Base-by-base conservation (phyloP, 2,113 vertebrate genomes). In the Boulengerochromis microlepis region DNA sequence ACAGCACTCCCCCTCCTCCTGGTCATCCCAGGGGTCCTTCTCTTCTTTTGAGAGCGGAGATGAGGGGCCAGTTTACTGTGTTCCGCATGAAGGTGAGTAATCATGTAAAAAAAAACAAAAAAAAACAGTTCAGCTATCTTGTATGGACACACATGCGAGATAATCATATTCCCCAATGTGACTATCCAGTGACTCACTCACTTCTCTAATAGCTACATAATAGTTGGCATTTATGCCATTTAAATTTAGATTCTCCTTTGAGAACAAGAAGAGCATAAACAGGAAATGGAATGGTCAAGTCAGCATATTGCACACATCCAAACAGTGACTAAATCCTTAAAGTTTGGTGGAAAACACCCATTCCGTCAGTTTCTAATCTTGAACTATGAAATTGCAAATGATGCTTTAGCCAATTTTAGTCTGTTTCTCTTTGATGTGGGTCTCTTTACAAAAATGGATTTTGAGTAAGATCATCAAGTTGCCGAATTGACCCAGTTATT, bases 21-120 rank as follows among this genome's bases (percentile, higher is more conserved):
- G 99, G 99, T 99, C 99, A 0, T 99, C 98, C 71, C 97, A 97
- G 0, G 98, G 97, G 87, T 99, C 98, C 64, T 99, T 99, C 95
- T 99, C 98, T 13, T 99, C 99, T 61, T 99, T 98, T 1, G 99
- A 99, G 94, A 99, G 98, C 18, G 98, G 96, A 0, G 98, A 99
- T 0, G 99, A 99, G 88, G 98, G 98, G 3, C 99, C 98, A 0
- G 98, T 99, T 76, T 99, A 99, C 95, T 98, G 97, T 0, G 96
- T 99, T 4, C 99, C 99, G 4, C 97, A 99, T 0, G 98, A 99
- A 96, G 99, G 99, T 99, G 80, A 91, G 94, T 93, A 92, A 94
- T 81, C 13, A 2, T 10, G 31, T 64, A 64, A 64, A 66, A 91
- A 91, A 93, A 29, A 18, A 0, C 0, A 2, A 3, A 22, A 87